Evolutionary conservation across 2,888 invertebrate species (phyloP), one percentile per base, ranked within the genome.

Genomic region (Apodemia mormo): DNA sequence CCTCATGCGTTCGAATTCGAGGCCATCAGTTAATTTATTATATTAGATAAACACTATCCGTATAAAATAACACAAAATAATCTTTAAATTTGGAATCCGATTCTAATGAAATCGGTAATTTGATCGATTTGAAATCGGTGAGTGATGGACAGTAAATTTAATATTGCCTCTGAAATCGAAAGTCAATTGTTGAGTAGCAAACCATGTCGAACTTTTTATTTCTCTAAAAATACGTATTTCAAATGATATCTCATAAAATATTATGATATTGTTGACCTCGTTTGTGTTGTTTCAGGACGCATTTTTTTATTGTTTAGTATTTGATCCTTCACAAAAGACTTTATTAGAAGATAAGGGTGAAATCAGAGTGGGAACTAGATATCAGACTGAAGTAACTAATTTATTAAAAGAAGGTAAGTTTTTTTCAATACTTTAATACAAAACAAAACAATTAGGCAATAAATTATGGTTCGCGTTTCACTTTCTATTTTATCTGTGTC

Each of bases 241-340:
- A 45, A 45, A 45, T 45, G 10, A 40, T 40, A 8, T 40, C 45
- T 45, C 6, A 10, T 14, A 61, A 58, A 65, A 12, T 33, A 10
- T 61, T 3, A 65, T 67, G 45, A 67, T 66, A 49, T 43, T 54
- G 12, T n/a, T 61, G 54, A 22, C 14, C 37, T 5, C 43, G 40
- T 83, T 84, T 85, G 84, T 83, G 83, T 90, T 89, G 87, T 94
- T 95, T 78, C 95, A 98, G 96, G 99, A 99, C 94, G 97, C 98
- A 89, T 99, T 99, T 95, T 99, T 99, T 94, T 99, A 99, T 94
- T 99, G 99, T 90, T 95, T 99, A 92, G 99, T 99, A 82, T 99
- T 99, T 94, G 99, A 99, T 95, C 99, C 99, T 80, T 97, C 97
- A 92, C 99, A 99, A 94, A 99, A 99, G 94, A 99, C 99, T 81